Conservation (phyloP, 2,888 invertebrate genomes). For the Cybosia mesomella region DNA sequence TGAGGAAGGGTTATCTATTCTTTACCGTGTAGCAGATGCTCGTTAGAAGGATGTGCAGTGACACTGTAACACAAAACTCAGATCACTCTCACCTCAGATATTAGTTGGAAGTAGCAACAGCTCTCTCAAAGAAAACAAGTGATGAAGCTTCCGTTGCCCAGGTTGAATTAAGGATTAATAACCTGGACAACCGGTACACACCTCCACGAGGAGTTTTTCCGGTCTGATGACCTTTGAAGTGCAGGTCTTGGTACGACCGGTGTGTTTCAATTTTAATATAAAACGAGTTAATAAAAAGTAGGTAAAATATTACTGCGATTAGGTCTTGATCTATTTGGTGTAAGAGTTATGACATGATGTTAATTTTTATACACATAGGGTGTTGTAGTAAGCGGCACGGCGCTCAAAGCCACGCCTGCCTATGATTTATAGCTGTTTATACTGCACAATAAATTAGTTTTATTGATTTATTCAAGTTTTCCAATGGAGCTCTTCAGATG, state of each 20-base stretch:
- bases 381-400: slow-evolving; percentile 21
- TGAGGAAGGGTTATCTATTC: too few relatives aligned
- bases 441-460: slow-evolving; percentile 73
- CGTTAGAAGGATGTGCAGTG: not conserved
- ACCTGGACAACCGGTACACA: not conserved
- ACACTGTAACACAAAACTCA: not conserved
- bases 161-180: not conserved
- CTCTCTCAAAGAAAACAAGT: not conserved
- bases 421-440: slow-evolving; percentile 80
- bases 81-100: not conserved
- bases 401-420: slow-evolving; percentile 45
- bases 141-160: not conserved
- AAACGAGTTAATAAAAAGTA: not conserved
- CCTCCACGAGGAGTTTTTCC: not conserved
- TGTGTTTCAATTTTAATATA: not conserved
- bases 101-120: not conserved
- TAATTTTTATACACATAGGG: slow-evolving; percentile 23
- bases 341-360: slow-evolving; percentile 25
- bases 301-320: too few relatives aligned
- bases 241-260: not conserved
- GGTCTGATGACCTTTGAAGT: not conserved
- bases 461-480: slow-evolving; percentile 71
- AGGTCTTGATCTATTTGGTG: not conserved
- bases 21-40: too few relatives aligned
- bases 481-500: slow-evolving; percentile 47